These are phyloP conservation scores for Galerucella calmariensis DNA, from an alignment of 2,888 invertebrate species.

Conservation along the genomic window DNA sequence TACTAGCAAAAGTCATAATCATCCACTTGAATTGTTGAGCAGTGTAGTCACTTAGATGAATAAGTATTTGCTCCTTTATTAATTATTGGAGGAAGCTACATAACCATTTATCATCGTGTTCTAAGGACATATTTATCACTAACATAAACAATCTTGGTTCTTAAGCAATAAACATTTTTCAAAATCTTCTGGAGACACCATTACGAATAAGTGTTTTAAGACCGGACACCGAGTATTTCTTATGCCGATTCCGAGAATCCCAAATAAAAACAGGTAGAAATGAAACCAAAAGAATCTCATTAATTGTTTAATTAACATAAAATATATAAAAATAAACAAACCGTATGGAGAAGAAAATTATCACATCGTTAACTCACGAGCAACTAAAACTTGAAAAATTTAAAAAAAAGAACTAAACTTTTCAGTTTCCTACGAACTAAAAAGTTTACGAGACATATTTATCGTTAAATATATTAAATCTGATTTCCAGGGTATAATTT, in stretches of 20 bases:
- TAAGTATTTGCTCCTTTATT: slow-evolving; percentile 6
- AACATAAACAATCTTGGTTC: slow-evolving; percentile 21
- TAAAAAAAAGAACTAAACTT: slow-evolving; percentile 2
- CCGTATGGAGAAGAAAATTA: slow-evolving; percentile 55
- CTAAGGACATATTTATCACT: slow-evolving; percentile 23
- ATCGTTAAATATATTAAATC: slow-evolving; percentile 5
- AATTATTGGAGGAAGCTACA: slow-evolving; percentile 11
- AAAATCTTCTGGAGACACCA: slow-evolving; percentile 36
- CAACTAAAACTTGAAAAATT: slow-evolving; percentile 51
- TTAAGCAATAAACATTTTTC: slow-evolving; percentile 41
- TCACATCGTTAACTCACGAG: slow-evolving; percentile 58
- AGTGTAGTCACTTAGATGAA: not conserved
- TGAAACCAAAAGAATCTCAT: slow-evolving; percentile 51
- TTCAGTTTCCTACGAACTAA: not conserved
- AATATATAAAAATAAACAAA: slow-evolving; percentile 56
- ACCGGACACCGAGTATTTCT: slow-evolving; percentile 44
- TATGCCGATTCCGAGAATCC: slow-evolving; percentile 53
- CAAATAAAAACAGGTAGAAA: slow-evolving; percentile 54
- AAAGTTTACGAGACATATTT: slow-evolving; percentile 2
- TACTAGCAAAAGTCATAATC: no score
- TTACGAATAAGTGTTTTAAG: slow-evolving; percentile 30
- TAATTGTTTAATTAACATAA: slow-evolving; percentile 59
- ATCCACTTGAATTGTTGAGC: no score
- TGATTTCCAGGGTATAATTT: slow-evolving; percentile 2
- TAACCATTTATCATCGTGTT: slow-evolving; percentile 11